Evolutionary conservation across 2,113 vertebrate species (phyloP), one percentile per base, ranked within the genome.

Genomic region (Noturus placidus): DNA sequence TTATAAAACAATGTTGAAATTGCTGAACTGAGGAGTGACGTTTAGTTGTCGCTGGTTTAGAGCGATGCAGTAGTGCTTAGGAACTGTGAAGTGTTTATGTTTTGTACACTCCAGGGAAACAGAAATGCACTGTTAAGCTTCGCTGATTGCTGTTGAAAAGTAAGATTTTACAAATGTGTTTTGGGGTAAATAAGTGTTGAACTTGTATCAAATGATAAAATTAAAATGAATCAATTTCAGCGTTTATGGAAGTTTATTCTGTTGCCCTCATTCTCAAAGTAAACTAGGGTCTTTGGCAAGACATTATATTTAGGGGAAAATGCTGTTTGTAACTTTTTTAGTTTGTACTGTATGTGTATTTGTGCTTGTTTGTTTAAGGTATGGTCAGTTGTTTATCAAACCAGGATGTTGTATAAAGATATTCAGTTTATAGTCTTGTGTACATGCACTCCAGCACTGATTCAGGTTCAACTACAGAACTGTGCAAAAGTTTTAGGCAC

Each of bases 11-110:
- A 4, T 38, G 35, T 25, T 38, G 20, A 69, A 33, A 33, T 61
- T 61, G 6, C n/a, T 70, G 17, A 46, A 76, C 38, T 14, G 10
- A 76, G 72, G 38, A 76, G 72, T 46, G 72, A 76, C 38, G 46
- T 76, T 76, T 76, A 9, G 72, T 76, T 76, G 72, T 46, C 72
- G 25, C 22, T 33, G 52, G 81, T 35, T 78, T 79, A 22, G 54
- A 87, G 63, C 54, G 46, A 76, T 63, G 57, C 86, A 63, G 69
- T 63, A 63, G 50, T 79, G 84, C 88, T 78, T 72, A 83, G 84
- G 46, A 82, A 83, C 88, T 10, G 67, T 52, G 57, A 38, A 80
- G 52, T 89, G 81, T 89, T 89, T 74, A 63, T 42, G 77, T 30
- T 38, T 27, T 42, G 67, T 30, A 38, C 38, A 33, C 72, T 63